These are phyloP conservation scores for Eledona agricola DNA, from an alignment of 2,888 invertebrate genomes.

Conservation along the genomic window DNA sequence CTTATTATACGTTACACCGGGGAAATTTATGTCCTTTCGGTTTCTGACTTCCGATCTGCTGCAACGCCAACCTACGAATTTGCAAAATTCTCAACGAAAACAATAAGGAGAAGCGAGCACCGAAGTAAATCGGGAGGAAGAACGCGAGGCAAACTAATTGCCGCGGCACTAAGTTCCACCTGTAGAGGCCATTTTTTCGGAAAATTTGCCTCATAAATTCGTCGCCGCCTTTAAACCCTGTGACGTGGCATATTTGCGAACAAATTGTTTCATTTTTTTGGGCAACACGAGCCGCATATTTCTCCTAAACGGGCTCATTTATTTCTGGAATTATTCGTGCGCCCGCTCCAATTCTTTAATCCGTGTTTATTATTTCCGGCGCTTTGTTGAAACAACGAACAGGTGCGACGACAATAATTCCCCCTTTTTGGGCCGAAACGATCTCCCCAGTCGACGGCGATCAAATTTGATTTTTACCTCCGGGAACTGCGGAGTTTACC, in stretches of 20 bases:
- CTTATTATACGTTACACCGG: background rate
- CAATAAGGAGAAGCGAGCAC: too few relatives aligned
- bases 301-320: conserved; percentile 38
- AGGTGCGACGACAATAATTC: conserved; percentile 4
- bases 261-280: conserved; percentile 42
- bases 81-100: too few relatives aligned
- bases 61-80: too few relatives aligned
- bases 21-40: background rate
- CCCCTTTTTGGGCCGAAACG: background rate
- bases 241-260: conserved; percentile 31
- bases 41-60: too few relatives aligned
- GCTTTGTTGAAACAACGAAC: conserved; percentile 7
- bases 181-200: too few relatives aligned
- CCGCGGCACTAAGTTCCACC: too few relatives aligned
- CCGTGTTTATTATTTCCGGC: conserved; percentile 30
- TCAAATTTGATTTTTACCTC: conserved; percentile 12
- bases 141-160: too few relatives aligned
- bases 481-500: conserved; percentile 12
- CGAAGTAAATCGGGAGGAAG: too few relatives aligned
- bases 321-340: conserved; percentile 32
- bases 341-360: conserved; percentile 14
- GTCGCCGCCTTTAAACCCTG: conserved; percentile 29
- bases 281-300: conserved; percentile 38
- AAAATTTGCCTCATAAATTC: conserved; percentile 26
- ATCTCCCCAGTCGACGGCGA: background rate